Evolutionary conservation across 2,888 invertebrate genomes (phyloP), one percentile per base, ranked within the genome.

Genomic region (Heteromyza rotundicornis): DNA sequence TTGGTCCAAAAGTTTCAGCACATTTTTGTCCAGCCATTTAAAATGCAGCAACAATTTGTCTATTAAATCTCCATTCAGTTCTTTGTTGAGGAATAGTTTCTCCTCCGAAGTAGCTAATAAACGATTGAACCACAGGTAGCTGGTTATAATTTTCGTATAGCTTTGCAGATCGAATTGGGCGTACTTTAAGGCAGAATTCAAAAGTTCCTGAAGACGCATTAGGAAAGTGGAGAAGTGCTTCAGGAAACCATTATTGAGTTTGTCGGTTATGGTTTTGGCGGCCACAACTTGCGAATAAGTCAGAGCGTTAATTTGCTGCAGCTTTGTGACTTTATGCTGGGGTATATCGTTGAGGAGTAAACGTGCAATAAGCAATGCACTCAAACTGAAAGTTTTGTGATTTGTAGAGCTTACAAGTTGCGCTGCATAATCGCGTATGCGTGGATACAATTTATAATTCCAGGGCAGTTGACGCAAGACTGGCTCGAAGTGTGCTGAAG

Each of bases 21-120:
- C 81, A 80, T 88, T 85, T 76, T 92, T 92, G 17, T 86, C 81
- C 36, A 92, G 77, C 92, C 92, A 93, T 79, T 89, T 90, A 71
- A 88, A 90, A 75, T 92, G 91, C 12, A 91, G 84, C 67, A 87
- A 85, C 1, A 92, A 74, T 56, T 88, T 84, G n/a, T 88, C 86
- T 47, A 88, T 80, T 1, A 89, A 82, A 63, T 88, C 86, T 55
- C 87, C 84, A 64, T 84, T 83, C 47, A 86, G 68, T 66, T 84
- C 77, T 67, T 79, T 80, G 20, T 74, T 64, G 7, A 71, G 62
- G 14, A 80, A 74, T 1, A 83, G 58, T 14, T 76, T 75, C 7
- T 71, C 64, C 59, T 77, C 73, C 0, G 81, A 68, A 1, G 72
- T 69, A 2, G 61, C 55, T 20, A 80, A 44, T 2, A 83, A 40